Evolutionary conservation across 2,888 invertebrate genomes (phyloP).

Genomic region (Callosobruchus maculatus): DNA sequence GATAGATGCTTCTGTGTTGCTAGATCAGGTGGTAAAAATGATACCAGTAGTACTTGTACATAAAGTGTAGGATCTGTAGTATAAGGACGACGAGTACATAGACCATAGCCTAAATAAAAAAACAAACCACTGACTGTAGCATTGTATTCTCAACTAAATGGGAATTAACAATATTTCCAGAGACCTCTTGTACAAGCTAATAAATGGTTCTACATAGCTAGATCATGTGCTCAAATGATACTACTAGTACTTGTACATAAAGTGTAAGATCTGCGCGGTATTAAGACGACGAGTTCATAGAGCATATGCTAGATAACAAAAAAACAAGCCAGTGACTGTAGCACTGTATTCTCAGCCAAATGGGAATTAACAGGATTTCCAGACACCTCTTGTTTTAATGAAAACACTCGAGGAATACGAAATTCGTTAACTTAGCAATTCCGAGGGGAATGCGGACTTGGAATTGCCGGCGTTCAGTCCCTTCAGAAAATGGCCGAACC

Average conservation of each 20-base stretch:
- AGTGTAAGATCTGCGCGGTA: too few relatives aligned
- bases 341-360: not conserved
- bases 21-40: too few relatives aligned
- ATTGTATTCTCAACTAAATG: not conserved
- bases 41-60: too few relatives aligned
- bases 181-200: constrained; percentile 20
- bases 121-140: not conserved
- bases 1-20: too few relatives aligned
- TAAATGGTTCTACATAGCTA: too few relatives aligned
- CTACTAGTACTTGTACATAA: too few relatives aligned
- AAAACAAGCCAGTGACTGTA: not conserved
- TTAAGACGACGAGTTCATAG: too few relatives aligned
- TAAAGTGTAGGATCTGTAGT: too few relatives aligned
- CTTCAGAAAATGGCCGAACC: not conserved
- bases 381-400: constrained; percentile 26
- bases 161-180: not conserved
- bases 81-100: too few relatives aligned
- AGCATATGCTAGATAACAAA: too few relatives aligned
- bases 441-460: not conserved
- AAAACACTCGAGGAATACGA: constrained; percentile 34
- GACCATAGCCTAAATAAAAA: too few relatives aligned
- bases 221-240: too few relatives aligned
- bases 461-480: not conserved
- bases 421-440: constrained; percentile 25
- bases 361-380: not conserved